Base-by-base conservation (phyloP, 2,888 invertebrate species). In the Acrobasis repandana region DNA sequence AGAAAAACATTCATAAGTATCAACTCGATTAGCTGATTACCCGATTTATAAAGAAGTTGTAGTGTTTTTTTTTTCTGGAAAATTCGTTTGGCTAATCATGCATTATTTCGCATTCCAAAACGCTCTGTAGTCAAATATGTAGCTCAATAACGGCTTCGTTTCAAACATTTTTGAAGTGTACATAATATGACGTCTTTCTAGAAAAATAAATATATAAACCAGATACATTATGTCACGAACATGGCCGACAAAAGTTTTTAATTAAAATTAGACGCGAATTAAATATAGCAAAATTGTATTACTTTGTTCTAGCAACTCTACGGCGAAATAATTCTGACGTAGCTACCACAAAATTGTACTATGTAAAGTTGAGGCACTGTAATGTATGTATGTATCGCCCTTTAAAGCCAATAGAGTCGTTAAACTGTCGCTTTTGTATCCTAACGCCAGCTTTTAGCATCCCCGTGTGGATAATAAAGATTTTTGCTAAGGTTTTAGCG, bases 391-490 rank as follows among this genome's bases (percentile, higher is more conserved):
- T 20, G 11, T 58, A 49, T 58, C 36, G 49, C 49, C 49, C 36
- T 50, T 58, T 58, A 58, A 58, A 58, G 58, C 49, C 49, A 58
- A 58, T 58, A 49, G 49, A 58, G 49, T 38, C 58, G 58, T 58
- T 58, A 58, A 58, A 58, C 58, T 58, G 49, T 58, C 58, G 49
- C 49, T 58, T 58, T 58, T 58, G 49, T 58, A 50, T 58, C 58
- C 58, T 58, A 58, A 58, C 58, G 49, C 49, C 34, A 50, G 15
- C 58, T 49, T 58, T 58, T 36, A 50, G 49, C 36, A 38, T 36
- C 43, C 59, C 59, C 43, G 16, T 33, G 59, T 43, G 59, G 43
- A 46, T 51, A 43, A 59, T 59, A 51, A 51, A 59, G 57, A 58
- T 48, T 36, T 36, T 54, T 38, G 38, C 36, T 4, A 38, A 16